Base-by-base conservation (phyloP, 2,113 vertebrate species). In the Pitta sordida region DNA sequence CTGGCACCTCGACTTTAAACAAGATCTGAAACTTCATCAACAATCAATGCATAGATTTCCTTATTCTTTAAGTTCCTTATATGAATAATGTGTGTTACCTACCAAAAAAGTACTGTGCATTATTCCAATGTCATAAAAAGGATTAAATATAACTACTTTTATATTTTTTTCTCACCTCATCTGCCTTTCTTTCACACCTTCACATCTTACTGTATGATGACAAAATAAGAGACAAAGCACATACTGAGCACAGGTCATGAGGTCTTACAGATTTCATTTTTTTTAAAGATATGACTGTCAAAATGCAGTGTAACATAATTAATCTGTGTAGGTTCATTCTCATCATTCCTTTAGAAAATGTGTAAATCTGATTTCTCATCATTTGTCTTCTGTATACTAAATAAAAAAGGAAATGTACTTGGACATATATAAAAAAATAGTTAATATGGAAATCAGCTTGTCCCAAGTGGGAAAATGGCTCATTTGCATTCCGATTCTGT, bases 401-500 rank as follows among this genome's bases (percentile, higher is more conserved):
- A 74, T 14, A 63, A 48, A 20, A 79, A 59, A 78, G 49, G 36
- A 91, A 90, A 94, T 34, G 5, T 8, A 26, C 56, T 76, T 77
- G 26, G n/a, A 80, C 34, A 96, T 94, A 93, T 55, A 39, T 2
- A 83, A 58, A 91, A 90, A 86, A 89, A 81, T 78, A 88, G 63
- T 96, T 95, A 93, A 89, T 94, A 94, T 94, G 92, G 70, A 96
- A 92, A 94, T 93, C 68, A 88, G 41, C 62, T 59, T 83, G 82
- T 90, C 91, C 88, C 94, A 91, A 79, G 85, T 63, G 85, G 69
- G 53, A 93, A 85, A 79, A 90, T 30, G 32, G 86, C 94, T 97
- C 91, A 96, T 97, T 97, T 95, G 76, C 92, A 96, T 95, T 94
- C 93, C 88, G 75, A 83, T 82, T 92, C 86, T 91, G 88, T 88